A percentile compares a stretch with the other conserved stretches of the same genome.
phyloP scores from a whole-genome alignment of 1,140 invertebrate species.

The Cydia amplana region DNA sequence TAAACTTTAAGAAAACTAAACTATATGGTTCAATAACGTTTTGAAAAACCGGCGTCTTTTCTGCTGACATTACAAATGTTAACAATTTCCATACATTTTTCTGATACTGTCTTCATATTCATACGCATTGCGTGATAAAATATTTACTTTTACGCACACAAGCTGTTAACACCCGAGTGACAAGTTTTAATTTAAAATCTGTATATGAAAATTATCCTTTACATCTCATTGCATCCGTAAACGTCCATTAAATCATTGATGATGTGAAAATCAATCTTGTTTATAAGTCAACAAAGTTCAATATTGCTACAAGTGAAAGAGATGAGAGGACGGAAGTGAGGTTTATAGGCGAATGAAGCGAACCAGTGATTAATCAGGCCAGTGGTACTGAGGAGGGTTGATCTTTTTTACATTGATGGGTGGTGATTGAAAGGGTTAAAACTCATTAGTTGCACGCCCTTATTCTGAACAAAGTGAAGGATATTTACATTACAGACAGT shows the following conservation, averaged over 20 bases:
- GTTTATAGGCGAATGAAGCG: slow-evolving; percentile 12
- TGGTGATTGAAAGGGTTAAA: slow-evolving; percentile 60
- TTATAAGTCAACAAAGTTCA: neutral
- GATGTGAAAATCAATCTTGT: neutral
- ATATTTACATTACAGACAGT: neutral
- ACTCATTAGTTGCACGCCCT: slow-evolving; percentile 56
- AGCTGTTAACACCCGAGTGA: neutral
- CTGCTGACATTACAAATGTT: no score
- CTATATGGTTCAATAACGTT: no score
- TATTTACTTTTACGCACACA: no score
- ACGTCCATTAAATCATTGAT: neutral
- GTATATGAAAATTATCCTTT: neutral
- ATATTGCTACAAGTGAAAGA: neutral
- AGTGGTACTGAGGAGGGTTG: slow-evolving; percentile 56
- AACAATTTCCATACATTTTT: no score
- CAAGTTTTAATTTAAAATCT: neutral
- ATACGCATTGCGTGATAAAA: no score
- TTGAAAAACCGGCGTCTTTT: no score
- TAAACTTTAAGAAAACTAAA: no score
- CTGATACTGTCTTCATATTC: no score
- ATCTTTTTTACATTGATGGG: slow-evolving; percentile 61
- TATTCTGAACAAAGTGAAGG: slow-evolving; percentile 35
- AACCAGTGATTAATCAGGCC: slow-evolving; percentile 63
- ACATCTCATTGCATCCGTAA: neutral
- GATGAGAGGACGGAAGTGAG: neutral